These are phyloP conservation scores for Podabrus alpinus DNA, from an alignment of 2,888 invertebrate species.

Conservation along the genomic window DNA sequence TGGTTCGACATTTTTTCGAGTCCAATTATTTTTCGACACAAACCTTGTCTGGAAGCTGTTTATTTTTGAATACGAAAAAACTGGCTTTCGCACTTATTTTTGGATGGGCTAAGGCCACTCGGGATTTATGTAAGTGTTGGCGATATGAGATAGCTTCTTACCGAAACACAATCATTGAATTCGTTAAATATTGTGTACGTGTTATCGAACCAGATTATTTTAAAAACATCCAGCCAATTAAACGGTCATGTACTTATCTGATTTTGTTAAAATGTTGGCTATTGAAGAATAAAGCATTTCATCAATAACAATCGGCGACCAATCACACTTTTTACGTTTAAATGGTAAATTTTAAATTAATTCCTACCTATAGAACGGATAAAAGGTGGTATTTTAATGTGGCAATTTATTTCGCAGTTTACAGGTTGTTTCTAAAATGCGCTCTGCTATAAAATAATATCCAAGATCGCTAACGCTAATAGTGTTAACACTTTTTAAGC, in stretches of 20 bases:
- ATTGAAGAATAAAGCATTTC: not conserved
- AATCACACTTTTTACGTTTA: not conserved
- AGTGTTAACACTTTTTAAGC: not conserved
- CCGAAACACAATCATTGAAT: constrained; percentile 30
- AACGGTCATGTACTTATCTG: constrained; percentile 22
- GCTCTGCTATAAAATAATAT: not conserved
- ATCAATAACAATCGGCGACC: not conserved
- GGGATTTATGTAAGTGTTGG: constrained; percentile 44
- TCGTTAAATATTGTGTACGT: constrained; percentile 29
- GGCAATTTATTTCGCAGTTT: not conserved
- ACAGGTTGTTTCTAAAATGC: not conserved
- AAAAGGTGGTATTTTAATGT: not conserved
- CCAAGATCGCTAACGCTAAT: not conserved
- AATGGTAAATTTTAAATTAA: not conserved
- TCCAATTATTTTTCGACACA: constrained; percentile 53
- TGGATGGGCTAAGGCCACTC: constrained; percentile 40
- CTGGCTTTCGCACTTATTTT: constrained; percentile 47
- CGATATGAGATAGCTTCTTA: constrained; percentile 41
- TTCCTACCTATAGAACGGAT: not conserved
- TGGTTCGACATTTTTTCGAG: constrained; percentile 49
- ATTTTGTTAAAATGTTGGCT: constrained; percentile 6
- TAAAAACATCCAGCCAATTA: constrained; percentile 24
- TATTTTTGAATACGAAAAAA: constrained; percentile 46
- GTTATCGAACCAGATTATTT: constrained; percentile 26
- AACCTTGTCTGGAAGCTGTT: constrained; percentile 47